These are phyloP conservation scores for Catharus ustulatus DNA, from an alignment of 2,797 vertebrate species.

Conservation along the genomic window DNA sequence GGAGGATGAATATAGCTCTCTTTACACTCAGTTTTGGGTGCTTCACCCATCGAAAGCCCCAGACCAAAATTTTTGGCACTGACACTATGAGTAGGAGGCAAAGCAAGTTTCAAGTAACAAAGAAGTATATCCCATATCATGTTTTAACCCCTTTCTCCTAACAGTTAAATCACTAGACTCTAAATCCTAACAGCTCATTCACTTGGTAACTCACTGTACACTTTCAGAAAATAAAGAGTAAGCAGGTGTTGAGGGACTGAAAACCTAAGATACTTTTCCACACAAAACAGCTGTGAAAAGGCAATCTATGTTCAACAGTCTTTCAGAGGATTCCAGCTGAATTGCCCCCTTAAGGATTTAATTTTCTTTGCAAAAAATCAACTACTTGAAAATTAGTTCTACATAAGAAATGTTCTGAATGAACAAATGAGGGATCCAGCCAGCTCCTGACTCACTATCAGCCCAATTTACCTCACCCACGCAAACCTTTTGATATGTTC, in stretches of 20 bases:
- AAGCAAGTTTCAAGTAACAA: background rate
- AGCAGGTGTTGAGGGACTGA: background rate
- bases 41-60: background rate
- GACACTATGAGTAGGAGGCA: background rate
- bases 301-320: background rate
- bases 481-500: conserved; percentile 55
- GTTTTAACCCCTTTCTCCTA: background rate
- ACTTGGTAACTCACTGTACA: background rate
- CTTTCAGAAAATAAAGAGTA: conserved; percentile 12
- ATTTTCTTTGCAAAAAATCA: conserved; percentile 61
- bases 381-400: conserved; percentile 62
- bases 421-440: conserved; percentile 57
- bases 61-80: background rate
- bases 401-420: conserved; percentile 54
- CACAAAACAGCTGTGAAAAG: conserved; percentile 45
- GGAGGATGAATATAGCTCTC: background rate
- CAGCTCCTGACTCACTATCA: conserved; percentile 58
- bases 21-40: background rate
- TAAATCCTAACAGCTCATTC: background rate
- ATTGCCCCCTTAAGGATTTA: conserved; percentile 52
- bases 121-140: background rate
- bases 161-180: background rate
- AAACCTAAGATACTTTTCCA: conserved; percentile 32
- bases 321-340: conserved; percentile 45
- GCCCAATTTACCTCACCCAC: conserved; percentile 59